Percentiles rank a stretch among this genome's conserved stretches.
phyloP scores from a whole-genome alignment of 2,113 vertebrate genomes.

The Fregetta grallaria region DNA sequence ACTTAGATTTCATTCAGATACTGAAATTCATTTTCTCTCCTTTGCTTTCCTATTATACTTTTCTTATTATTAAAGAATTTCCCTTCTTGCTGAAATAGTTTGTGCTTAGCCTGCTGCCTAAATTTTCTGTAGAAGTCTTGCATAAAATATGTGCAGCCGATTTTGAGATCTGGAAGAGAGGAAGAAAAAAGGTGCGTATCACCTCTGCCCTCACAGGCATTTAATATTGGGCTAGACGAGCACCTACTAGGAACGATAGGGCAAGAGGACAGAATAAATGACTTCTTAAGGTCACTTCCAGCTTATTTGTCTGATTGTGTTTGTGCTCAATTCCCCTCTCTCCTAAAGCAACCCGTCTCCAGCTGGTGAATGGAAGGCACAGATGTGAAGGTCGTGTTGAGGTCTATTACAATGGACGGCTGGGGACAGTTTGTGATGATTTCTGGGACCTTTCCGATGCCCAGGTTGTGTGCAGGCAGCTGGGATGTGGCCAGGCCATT shows the following conservation, averaged over 20 bases:
- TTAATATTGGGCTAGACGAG: neutral
- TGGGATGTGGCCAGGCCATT: slow-evolving; percentile 30
- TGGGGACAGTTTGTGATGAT: slow-evolving; percentile 55
- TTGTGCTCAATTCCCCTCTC: neutral
- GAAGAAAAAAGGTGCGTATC: neutral
- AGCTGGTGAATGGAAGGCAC: slow-evolving; percentile 18
- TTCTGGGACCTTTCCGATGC: neutral
- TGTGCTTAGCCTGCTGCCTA: neutral
- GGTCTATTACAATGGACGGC: neutral
- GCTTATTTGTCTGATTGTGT: neutral
- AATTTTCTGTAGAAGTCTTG: neutral
- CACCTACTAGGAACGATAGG: accelerated
- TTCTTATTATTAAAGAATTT: neutral
- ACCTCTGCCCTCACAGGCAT: neutral
- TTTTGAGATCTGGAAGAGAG: neutral
- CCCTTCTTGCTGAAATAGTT: neutral
- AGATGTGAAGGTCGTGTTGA: slow-evolving; percentile 22
- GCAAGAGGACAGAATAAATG: neutral
- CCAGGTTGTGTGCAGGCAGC: slow-evolving; percentile 55
- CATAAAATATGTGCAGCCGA: neutral
- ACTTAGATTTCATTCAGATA: neutral
- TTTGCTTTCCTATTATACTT: neutral
- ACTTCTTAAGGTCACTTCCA: neutral
- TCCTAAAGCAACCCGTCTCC: neutral
- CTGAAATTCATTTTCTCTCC: neutral